Percentiles rank a stretch among this genome's conserved stretches.
Conservation (phyloP, 2,888 invertebrate species). For the Nemapogon koenigi region DNA sequence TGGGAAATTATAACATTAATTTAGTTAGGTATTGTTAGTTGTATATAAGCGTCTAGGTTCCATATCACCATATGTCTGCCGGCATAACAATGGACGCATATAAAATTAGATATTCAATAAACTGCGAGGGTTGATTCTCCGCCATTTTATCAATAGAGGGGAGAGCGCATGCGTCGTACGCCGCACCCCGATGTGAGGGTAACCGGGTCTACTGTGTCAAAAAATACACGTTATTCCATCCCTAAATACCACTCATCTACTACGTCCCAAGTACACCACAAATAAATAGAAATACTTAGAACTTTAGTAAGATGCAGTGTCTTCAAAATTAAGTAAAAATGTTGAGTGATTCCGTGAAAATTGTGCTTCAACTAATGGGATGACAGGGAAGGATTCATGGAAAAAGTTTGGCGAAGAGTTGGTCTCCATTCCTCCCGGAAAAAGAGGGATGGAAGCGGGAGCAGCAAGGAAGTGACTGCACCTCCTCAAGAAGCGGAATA, state of each 20-base stretch:
- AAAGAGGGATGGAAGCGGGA: constrained; percentile 63
- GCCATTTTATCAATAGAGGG: constrained; percentile 56
- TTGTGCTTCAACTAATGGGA: constrained; percentile 37
- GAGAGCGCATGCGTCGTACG: constrained; percentile 46
- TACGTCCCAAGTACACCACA: constrained; percentile 28
- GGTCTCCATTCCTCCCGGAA: constrained; percentile 65
- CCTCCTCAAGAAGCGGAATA: constrained; percentile 53
- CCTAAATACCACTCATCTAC: constrained; percentile 57
- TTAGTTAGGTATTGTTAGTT: too few species aligned
- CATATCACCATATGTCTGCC: too few species aligned
- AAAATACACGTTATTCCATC: constrained; percentile 61
- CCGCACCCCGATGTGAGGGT: constrained; percentile 52
- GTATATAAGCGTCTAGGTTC: too few species aligned
- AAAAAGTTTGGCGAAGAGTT: constrained; percentile 64
- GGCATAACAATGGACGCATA: constrained; percentile 41
- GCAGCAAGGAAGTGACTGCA: constrained; percentile 48
- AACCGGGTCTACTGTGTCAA: constrained; percentile 55
- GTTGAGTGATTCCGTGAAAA: not conserved
- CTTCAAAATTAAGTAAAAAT: not conserved
- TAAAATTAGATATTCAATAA: constrained; percentile 65
- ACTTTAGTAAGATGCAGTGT: not conserved
- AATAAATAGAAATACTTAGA: not conserved
- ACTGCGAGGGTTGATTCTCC: constrained; percentile 53
- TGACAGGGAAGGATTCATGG: constrained; percentile 60
- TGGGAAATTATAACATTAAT: too few species aligned